Evolutionary conservation across 2,113 vertebrate species (phyloP), one percentile per base, ranked within the genome.

Genomic region (Channa argus): DNA sequence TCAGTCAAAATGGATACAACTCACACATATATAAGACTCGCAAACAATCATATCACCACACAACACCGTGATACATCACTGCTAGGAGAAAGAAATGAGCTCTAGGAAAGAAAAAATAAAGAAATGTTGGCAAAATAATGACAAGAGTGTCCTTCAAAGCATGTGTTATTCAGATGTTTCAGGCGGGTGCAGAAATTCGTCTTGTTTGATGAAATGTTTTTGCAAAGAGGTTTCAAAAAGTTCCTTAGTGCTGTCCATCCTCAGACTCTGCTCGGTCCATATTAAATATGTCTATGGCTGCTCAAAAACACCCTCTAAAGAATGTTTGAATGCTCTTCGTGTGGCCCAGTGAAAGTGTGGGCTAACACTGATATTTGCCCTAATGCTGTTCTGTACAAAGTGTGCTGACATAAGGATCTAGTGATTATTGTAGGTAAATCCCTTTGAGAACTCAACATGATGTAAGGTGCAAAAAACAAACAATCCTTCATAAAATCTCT

Each of bases 121-220:
- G 11, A 71, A 11, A 67, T 61, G 15, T 38, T 71, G 51, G 8
- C 12, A 41, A 34, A 12, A n/a, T 61, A 15, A 56, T 39, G 24
- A 34, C 55, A 50, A 61, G n/a, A 36, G n/a, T 39, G 6, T 50
- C 24, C 36, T 49, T 77, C 34, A 51, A 46, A 66, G 14, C 52
- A 14, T 0, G 64, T 59, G 37, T 41, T 63, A 43, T 55, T 44
- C 41, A 75, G 61, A 39, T 56, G 38, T 54, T 69, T 76, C 34
- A 70, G 36, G 9, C 9, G 8, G 10, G 0, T 15, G 5, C 51
- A 55, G 5, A 70, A 41, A 51, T 38, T 71, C 7, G 45, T 47
- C 63, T n/a, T 14, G 45, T 43, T 43, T 24, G 12, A 41, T 52
- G 4, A 64, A 53, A 53, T 56, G 58, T 71, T 58, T 59, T 69